These are phyloP conservation scores for Hirtodrosophila duncani DNA, from an alignment of 2,888 invertebrate genomes.

Conservation along the genomic window DNA sequence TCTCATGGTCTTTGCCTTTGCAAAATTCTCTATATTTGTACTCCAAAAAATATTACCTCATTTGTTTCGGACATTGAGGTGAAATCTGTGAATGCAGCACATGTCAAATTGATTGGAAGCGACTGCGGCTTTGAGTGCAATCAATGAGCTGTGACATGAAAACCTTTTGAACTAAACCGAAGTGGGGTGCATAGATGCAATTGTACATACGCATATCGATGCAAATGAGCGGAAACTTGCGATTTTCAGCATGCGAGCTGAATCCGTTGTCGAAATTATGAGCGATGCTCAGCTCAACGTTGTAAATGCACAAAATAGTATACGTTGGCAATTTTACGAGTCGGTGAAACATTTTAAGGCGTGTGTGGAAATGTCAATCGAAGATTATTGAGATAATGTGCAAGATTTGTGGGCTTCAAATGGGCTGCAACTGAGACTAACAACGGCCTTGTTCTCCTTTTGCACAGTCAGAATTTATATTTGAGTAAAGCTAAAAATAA, in stretches of 20 bases:
- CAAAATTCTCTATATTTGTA: not conserved
- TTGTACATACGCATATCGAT: constrained; percentile 35
- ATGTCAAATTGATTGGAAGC: constrained; percentile 64
- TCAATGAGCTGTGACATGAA: constrained; percentile 63
- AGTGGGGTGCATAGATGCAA: constrained; percentile 25
- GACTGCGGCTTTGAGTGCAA: constrained; percentile 34
- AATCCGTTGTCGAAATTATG: constrained; percentile 13
- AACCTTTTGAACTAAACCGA: constrained; percentile 56
- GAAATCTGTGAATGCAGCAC: constrained; percentile 36
- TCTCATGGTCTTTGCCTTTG: constrained; percentile 24
- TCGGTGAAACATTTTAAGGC: too few species aligned
- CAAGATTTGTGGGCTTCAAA: constrained; percentile 28
- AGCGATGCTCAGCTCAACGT: not conserved
- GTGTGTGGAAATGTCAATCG: constrained; percentile 29
- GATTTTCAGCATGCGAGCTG: constrained; percentile 27
- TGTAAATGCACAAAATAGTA: too few species aligned
- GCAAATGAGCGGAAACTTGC: constrained; percentile 45
- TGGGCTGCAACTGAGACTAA: too few species aligned
- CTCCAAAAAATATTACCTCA: constrained; percentile 17
- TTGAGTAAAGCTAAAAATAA: too few species aligned
- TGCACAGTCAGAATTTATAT: too few species aligned
- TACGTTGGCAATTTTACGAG: too few species aligned
- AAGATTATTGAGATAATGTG: constrained; percentile 38
- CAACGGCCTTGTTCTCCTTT: too few species aligned
- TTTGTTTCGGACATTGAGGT: too few species aligned